Percentiles rank a stretch among this genome's conserved stretches.
phyloP scores from a whole-genome alignment of 2,797 vertebrate genomes.

The Basileuterus tristriatus region DNA sequence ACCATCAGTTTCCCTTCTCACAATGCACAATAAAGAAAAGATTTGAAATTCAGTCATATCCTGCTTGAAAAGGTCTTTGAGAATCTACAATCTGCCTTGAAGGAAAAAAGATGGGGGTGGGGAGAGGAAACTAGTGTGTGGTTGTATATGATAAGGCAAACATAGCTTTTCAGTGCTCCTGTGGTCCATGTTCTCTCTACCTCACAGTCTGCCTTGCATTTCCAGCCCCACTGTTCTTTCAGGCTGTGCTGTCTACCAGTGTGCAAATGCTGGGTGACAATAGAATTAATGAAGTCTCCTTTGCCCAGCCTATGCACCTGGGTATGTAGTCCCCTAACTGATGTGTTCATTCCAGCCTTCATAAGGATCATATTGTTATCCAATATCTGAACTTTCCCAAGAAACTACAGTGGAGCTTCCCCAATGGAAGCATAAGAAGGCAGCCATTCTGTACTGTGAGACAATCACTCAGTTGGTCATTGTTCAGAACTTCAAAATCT shows the following conservation, averaged over 20 bases:
- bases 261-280: not conserved
- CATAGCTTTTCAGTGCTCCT: not conserved
- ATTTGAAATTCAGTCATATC: constrained; percentile 7
- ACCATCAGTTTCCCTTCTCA: not conserved
- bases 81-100: not conserved
- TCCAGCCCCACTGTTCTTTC: not conserved
- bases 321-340: too few species aligned
- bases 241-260: not conserved
- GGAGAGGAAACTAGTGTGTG: not conserved
- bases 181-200: not conserved
- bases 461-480: not conserved
- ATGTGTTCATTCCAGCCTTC: not conserved
- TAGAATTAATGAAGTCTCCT: not conserved
- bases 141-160: not conserved
- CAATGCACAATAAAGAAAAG: not conserved
- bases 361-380: not conserved
- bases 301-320: not conserved
- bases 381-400: not conserved
- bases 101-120: not conserved
- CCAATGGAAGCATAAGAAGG: not conserved
- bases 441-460: accelerated
- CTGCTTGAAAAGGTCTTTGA: not conserved
- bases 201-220: not conserved
- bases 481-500: not conserved
- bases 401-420: not conserved